Evolutionary conservation across 1,140 invertebrate species (phyloP).

Genomic region (Bombus pascuorum): DNA sequence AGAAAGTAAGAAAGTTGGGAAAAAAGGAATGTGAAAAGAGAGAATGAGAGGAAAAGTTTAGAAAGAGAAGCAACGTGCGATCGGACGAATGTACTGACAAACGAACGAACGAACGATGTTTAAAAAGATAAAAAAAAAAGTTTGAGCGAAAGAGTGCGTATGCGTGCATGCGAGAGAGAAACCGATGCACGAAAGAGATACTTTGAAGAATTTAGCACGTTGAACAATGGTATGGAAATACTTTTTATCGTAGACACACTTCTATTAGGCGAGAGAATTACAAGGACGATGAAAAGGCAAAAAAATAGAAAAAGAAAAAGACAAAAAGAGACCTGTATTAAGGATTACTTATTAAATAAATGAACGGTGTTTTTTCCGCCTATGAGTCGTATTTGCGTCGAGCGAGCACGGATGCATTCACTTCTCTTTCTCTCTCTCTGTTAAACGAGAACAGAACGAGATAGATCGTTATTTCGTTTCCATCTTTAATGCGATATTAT

Average conservation of each 20-base stretch:
- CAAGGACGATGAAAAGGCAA: constrained; percentile 56
- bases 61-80: background rate
- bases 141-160: background rate
- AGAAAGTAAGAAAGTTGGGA: background rate
- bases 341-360: constrained; percentile 78
- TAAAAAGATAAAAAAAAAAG: too few species aligned
- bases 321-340: constrained; percentile 78
- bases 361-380: constrained; percentile 81
- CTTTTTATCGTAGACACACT: constrained; percentile 82
- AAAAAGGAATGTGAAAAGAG: background rate
- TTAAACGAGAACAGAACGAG: constrained; percentile 48
- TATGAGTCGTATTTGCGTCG: constrained; percentile 74
- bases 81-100: background rate
- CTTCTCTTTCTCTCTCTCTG: constrained; percentile 36
- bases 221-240: constrained; percentile 75
- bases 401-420: constrained; percentile 31
- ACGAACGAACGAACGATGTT: background rate
- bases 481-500: constrained; percentile 48
- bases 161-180: constrained; percentile 30
- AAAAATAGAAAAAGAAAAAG: constrained; percentile 71
- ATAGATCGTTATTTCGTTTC: constrained; percentile 60
- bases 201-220: constrained; percentile 70
- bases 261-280: constrained; percentile 71
- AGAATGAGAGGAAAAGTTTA: constrained; percentile 8
- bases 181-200: constrained; percentile 45